Base-by-base conservation (phyloP, 2,888 invertebrate genomes). In the Cremastinae sp. region DNA sequence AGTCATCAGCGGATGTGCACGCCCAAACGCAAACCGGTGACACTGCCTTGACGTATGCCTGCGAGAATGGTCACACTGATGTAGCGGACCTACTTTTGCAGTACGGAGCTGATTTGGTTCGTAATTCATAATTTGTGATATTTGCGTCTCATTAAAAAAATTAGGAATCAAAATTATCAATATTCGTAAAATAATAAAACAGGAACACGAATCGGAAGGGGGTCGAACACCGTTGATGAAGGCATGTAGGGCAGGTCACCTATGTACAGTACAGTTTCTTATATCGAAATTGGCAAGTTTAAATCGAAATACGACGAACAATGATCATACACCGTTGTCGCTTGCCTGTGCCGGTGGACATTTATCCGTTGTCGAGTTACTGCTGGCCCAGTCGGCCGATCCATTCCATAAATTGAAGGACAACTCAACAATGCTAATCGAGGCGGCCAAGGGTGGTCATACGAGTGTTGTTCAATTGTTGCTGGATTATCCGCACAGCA, bases 141-240 rank as follows among this genome's bases (percentile, higher is more conserved):
- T 7, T 0, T 9, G 18, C 28, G 14, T 58, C 9, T 16, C 8
- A 47, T 45, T 53, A 55, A 2, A 16, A 49, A 49, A 9, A n/a
- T 7, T n/a, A 10, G 3, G 9, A 18, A 51, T 20, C 10, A 53
- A 53, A 53, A 49, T 1, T 56, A n/a, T 12, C 39, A 5, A 47
- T 39, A 4, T 16, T 4, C n/a, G 2, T 9, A 20, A 45, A 58
- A 16, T 20, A 47, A 12, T 53, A 35, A 35, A 84, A 28, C 83
- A 93, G 93, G 98, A 98, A 90, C 98, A 98, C 90, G 97, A 98
- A 91, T 96, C 97, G 53, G 98, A 99, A 90, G 98, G 97, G 77
- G 98, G 98, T 3, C 93, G 98, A 84, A 99, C 99, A 79, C 98
- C 99, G 56, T 91, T 99, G 86, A 99, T 99, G 99, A 99, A 98